Percentiles rank a stretch among this genome's conserved stretches.
These are phyloP conservation scores for Grapholita molesta DNA, from an alignment of 1,140 invertebrate species.

Conservation along the genomic window DNA sequence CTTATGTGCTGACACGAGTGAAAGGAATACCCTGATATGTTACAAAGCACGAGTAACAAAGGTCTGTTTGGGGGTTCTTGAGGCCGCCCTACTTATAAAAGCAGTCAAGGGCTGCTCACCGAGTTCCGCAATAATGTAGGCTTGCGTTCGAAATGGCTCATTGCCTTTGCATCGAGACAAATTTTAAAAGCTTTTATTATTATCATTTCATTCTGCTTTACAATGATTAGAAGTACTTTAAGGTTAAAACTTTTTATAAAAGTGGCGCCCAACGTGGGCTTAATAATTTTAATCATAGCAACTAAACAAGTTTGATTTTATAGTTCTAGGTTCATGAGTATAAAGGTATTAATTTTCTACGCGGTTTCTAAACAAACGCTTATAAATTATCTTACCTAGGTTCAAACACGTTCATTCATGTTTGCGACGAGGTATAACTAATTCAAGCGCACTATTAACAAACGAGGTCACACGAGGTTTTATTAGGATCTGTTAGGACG, in stretches of 20 bases:
- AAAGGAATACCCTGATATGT: conserved; percentile 1
- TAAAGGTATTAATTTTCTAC: no score
- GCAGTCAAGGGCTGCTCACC: conserved; percentile 7
- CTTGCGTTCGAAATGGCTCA: conserved; percentile 12
- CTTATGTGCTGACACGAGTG: neutral
- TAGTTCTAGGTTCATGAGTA: no score
- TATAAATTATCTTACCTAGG: neutral
- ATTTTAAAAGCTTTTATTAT: neutral
- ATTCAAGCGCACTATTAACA: conserved; percentile 1
- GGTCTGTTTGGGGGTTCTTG: conserved; percentile 3
- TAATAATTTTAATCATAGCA: no score
- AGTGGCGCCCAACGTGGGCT: conserved; percentile 42
- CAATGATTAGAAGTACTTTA: neutral
- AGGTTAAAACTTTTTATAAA: neutral
- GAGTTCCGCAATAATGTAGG: neutral
- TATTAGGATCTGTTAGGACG: conserved; percentile 34
- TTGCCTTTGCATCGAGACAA: neutral
- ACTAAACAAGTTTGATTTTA: no score
- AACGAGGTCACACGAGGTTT: conserved; percentile 22
- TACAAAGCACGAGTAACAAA: conserved; percentile 7
- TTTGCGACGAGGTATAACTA: conserved; percentile 4
- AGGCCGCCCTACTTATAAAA: conserved; percentile 15
- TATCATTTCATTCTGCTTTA: neutral
- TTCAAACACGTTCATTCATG: neutral
- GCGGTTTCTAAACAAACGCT: no score